Evolutionary conservation across 2,888 invertebrate species (phyloP).

Genomic region (Volucella zonaria): DNA sequence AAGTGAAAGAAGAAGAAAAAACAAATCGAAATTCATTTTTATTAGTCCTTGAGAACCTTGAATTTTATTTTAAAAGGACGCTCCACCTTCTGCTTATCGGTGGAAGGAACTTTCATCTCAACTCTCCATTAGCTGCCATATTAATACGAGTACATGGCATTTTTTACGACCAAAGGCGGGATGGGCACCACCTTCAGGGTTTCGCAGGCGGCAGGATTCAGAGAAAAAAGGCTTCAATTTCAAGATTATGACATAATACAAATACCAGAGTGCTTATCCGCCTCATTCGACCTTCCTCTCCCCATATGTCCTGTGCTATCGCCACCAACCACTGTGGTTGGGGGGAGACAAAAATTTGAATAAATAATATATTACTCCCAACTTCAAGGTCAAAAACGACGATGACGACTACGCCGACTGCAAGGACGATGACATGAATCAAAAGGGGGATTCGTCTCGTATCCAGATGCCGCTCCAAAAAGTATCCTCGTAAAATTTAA

Average conservation of each 20-base stretch:
- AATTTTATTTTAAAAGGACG: neutral
- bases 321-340: too few species aligned
- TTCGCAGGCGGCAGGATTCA: neutral
- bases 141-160: constrained; percentile 7
- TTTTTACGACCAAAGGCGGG: neutral
- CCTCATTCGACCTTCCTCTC: too few species aligned
- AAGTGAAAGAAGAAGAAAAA: neutral
- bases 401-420: neutral
- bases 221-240: neutral
- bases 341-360: constrained; percentile 12
- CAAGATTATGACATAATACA: neutral
- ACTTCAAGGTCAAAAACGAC: too few species aligned
- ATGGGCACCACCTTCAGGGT: neutral
- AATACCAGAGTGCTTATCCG: too few species aligned
- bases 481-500: constrained; percentile 35
- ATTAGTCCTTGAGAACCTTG: neutral
- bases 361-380: neutral
- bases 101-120: neutral
- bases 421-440: constrained; percentile 25
- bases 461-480: constrained; percentile 11
- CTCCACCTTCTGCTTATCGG: neutral
- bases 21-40: neutral
- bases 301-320: too few species aligned
- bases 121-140: constrained; percentile 6
- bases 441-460: constrained; percentile 19